Base-by-base conservation (phyloP, 2,888 invertebrate genomes). In the Zaprionus lineosus region DNA sequence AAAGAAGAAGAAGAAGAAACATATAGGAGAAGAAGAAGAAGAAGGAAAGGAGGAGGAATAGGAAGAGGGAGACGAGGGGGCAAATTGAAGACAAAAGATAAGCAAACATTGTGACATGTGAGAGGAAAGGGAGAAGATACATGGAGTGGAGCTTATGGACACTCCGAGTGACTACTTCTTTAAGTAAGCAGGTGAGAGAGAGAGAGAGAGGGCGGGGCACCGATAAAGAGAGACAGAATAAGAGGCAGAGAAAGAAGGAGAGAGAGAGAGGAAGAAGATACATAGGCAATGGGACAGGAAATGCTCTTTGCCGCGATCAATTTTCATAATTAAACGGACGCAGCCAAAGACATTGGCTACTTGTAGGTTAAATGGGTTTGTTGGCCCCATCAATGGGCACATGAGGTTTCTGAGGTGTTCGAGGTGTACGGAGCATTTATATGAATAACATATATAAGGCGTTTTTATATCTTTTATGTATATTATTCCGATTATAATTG, bases 291-390 rank as follows among this genome's bases (percentile, higher is more conserved):
- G 66, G 41, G 73, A 81, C 86, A 86, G 83, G 83, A 86, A 84
- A 86, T 85, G 72, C 86, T 85, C 83, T 76, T 83, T 69, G 79
- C 65, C 84, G 56, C 77, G 76, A 87, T 87, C 76, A 87, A 84
- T 87, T 82, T 87, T 87, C 87, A 86, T 85, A 85, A 84, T 87
- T 74, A 85, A 85, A 70, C 81, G 72, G 61, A 71, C 68, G 62
- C 77, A 60, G 43, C 65, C 41, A 33, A 61, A 84, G 77, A 65
- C 78, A 70, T 70, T 81, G 78, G 78, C 62, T 62, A 74, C 67
- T 86, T 86, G 86, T 84, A 75, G 85, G 87, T 85, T 86, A 85
- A 84, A 70, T 79, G 87, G 75, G 87, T 85, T 85, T 85, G 69
- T 85, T 85, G 87, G 86, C 84, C 84, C 73, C 79, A 28, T 7